These are phyloP conservation scores for Tetraneura akinire DNA, from an alignment of 1,140 invertebrate species.

Conservation along the genomic window DNA sequence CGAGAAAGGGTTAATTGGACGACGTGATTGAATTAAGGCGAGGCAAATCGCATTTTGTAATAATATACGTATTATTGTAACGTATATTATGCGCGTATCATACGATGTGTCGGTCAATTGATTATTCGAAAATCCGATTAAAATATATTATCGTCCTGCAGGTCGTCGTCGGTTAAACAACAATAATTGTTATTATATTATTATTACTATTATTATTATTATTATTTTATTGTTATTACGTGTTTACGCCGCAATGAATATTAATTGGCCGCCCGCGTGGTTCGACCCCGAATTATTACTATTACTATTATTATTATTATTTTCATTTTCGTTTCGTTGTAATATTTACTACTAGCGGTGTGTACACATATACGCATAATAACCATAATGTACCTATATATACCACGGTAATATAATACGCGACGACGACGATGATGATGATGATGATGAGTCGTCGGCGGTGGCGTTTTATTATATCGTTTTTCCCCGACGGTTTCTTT, in stretches of 20 bases:
- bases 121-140: slow-evolving; percentile 34
- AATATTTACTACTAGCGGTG: neutral
- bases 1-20: slow-evolving; percentile 28
- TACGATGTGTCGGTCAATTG: slow-evolving; percentile 16
- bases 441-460: neutral
- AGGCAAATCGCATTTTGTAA: too few species aligned
- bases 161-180: neutral
- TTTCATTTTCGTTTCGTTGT: neutral
- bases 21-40: slow-evolving; percentile 19
- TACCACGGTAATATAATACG: too few species aligned
- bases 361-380: neutral
- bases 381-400: too few species aligned
- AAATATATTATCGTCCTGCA: neutral
- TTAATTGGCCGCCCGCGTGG: slow-evolving; percentile 42
- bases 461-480: slow-evolving; percentile 16
- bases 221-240: neutral
- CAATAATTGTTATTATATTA: too few species aligned
- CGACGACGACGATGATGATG: too few species aligned
- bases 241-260: slow-evolving; percentile 39
- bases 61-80: neutral
- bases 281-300: neutral
- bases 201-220: neutral
- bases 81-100: too few species aligned
- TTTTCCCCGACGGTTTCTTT: slow-evolving; percentile 22
- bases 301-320: neutral